These are phyloP conservation scores for Meghimatium bilineatum DNA, from an alignment of 2,888 invertebrate genomes.

Conservation along the genomic window DNA sequence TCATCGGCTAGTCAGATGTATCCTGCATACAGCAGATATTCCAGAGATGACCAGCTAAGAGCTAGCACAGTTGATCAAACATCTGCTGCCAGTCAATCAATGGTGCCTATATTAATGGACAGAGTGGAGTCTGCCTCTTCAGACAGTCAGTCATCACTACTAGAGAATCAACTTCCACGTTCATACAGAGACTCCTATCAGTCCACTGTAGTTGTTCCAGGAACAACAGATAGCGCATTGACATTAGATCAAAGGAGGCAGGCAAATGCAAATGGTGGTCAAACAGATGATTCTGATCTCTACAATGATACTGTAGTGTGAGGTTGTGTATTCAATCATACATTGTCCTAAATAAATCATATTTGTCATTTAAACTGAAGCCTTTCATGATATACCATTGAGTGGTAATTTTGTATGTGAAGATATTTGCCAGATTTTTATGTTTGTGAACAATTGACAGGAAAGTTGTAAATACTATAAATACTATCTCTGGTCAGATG, in stretches of 20 bases:
- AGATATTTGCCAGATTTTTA: conserved; percentile 1
- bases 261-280: conserved; percentile 29
- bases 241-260: conserved; percentile 53
- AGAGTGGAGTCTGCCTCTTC: conserved; percentile 18
- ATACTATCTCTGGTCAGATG: background rate
- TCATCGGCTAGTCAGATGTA: conserved; percentile 29
- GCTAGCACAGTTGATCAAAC: conserved; percentile 18
- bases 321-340: conserved; percentile 4
- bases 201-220: conserved; percentile 37
- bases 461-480: background rate
- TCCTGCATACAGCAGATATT: conserved; percentile 25
- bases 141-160: conserved; percentile 33
- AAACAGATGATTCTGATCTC: conserved; percentile 50
- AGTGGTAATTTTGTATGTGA: background rate
- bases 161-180: conserved; percentile 56
- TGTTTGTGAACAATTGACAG: conserved; percentile 16
- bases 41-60: conserved; percentile 42
- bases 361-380: conserved; percentile 2
- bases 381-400: conserved; percentile 25
- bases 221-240: conserved; percentile 45
- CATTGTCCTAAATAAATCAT: background rate
- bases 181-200: conserved; percentile 36
- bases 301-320: conserved; percentile 46
- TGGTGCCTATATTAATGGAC: conserved; percentile 50
- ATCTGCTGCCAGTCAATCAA: conserved; percentile 50